Evolutionary conservation across 2,113 vertebrate genomes (phyloP).

Genomic region (Sardina pilchardus): DNA sequence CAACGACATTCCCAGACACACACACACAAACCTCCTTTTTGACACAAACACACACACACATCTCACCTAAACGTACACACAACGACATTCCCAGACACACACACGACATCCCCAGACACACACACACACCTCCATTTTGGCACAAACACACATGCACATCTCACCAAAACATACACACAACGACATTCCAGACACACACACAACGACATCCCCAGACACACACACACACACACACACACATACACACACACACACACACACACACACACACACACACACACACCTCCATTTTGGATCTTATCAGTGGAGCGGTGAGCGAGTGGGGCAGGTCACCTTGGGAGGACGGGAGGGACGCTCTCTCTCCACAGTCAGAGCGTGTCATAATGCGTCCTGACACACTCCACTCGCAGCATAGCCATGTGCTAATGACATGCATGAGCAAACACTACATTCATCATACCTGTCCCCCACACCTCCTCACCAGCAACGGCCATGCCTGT

Average conservation of each 20-base stretch:
- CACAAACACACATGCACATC: background rate
- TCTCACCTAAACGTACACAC: no score
- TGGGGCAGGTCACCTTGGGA: slow-evolving; percentile 15
- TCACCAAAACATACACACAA: background rate
- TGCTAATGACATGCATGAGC: slow-evolving; percentile 30
- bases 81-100: background rate
- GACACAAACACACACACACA: no score
- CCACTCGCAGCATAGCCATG: background rate
- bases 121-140: background rate
- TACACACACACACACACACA: background rate
- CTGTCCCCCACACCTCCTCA: background rate
- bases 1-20: no score
- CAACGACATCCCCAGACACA: background rate
- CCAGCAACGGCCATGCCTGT: background rate
- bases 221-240: background rate
- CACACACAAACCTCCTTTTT: no score
- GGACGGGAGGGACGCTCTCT: background rate
- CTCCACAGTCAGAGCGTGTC: slow-evolving; percentile 9
- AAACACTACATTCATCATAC: slow-evolving; percentile 13
- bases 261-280: background rate
- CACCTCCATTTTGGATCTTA: slow-evolving; percentile 9
- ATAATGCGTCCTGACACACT: slow-evolving; percentile 5
- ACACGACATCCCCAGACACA: background rate
- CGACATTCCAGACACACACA: no score
- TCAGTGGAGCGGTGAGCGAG: background rate